These are phyloP conservation scores for Sinotaia quadrata DNA, from an alignment of 2,888 invertebrate species.

Conservation along the genomic window DNA sequence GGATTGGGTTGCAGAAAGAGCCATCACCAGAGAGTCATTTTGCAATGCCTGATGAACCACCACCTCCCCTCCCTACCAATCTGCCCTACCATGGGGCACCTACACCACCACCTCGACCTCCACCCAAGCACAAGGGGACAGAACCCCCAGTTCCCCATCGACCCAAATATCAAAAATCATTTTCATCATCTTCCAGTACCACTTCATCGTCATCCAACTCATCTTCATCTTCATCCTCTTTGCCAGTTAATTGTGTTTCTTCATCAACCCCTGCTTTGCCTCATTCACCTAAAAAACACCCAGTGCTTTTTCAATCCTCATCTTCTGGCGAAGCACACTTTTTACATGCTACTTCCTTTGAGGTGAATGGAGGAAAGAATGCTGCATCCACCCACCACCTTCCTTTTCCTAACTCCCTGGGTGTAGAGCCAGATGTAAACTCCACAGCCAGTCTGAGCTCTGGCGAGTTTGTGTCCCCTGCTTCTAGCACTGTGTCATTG, in stretches of 20 bases:
- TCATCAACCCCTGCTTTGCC: neutral
- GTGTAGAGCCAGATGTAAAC: neutral
- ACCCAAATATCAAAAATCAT: neutral
- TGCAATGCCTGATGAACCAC: constrained; percentile 47
- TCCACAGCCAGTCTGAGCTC: neutral
- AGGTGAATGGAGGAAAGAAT: neutral
- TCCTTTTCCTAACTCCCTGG: neutral
- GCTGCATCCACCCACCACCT: neutral
- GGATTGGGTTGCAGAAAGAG: constrained; percentile 11
- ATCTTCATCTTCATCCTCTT: constrained; percentile 4
- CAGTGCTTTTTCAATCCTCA: neutral
- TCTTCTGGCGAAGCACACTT: neutral
- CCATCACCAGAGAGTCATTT: constrained; percentile 10
- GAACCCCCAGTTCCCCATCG: constrained; percentile 12
- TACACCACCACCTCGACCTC: constrained; percentile 43
- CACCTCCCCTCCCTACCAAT: constrained; percentile 48
- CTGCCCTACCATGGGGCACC: constrained; percentile 19
- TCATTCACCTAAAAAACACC: constrained; percentile 3
- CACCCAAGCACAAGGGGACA: constrained; percentile 38
- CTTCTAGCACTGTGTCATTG: constrained; percentile 13
- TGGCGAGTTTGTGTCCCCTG: neutral
- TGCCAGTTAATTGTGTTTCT: neutral
- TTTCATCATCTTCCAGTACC: constrained; percentile 3
- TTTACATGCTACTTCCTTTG: neutral
- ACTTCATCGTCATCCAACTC: neutral